Conservation (phyloP, 35 echinoderm and acorn worm genomes). For the Ptychodera flava region DNA sequence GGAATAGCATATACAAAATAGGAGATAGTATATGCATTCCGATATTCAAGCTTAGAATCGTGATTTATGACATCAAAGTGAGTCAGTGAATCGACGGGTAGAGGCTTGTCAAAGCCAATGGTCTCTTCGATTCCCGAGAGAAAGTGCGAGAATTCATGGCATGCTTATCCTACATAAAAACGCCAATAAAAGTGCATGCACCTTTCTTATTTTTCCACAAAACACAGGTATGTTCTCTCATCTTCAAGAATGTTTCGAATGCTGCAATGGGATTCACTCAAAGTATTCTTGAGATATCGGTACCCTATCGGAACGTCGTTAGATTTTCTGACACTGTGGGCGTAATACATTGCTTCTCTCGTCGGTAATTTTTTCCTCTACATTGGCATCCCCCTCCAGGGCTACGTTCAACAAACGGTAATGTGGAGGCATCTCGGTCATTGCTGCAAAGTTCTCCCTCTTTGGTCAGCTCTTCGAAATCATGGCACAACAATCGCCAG, state of each 20-base stretch:
- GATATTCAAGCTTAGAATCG: too few species aligned
- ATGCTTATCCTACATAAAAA: too few species aligned
- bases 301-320: background rate
- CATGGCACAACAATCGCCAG: background rate
- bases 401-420: background rate
- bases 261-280: background rate
- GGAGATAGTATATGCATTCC: too few species aligned
- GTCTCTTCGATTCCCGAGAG: too few species aligned
- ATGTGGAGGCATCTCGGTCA: background rate
- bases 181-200: too few species aligned
- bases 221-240: too few species aligned
- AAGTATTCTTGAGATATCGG: background rate
- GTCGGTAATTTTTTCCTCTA: background rate
- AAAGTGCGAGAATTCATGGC: too few species aligned
- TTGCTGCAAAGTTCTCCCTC: background rate
- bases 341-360: background rate
- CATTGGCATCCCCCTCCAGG: background rate
- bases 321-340: background rate
- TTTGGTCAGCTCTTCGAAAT: background rate
- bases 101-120: too few species aligned
- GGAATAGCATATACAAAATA: too few species aligned
- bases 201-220: too few species aligned
- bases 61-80: too few species aligned
- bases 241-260: background rate
- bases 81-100: too few species aligned